phyloP scores from a whole-genome alignment of 2,797 vertebrate genomes.

The Enteromius argenteus region DNA sequence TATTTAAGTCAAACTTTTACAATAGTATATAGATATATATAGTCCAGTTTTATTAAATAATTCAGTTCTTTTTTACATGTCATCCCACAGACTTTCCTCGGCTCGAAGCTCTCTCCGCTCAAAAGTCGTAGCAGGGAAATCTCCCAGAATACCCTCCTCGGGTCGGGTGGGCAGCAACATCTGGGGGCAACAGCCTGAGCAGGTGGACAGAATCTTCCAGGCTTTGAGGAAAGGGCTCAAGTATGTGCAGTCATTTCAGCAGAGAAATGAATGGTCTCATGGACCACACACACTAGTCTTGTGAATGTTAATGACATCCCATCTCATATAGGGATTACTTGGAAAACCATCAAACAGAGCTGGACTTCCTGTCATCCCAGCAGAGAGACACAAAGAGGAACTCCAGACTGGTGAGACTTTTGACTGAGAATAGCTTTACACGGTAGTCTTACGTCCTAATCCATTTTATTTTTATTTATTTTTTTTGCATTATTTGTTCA shows the following conservation, averaged over 20 bases:
- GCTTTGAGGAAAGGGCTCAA: slow-evolving; percentile 91
- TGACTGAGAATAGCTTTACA: background rate
- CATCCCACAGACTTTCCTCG: slow-evolving; percentile 77
- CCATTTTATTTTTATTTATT: background rate
- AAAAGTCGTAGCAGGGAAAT: slow-evolving; percentile 74
- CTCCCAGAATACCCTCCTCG: slow-evolving; percentile 80
- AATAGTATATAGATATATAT: background rate
- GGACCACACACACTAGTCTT: background rate
- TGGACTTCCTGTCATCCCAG: slow-evolving; percentile 88
- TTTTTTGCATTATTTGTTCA: background rate
- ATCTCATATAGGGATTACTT: slow-evolving; percentile 83
- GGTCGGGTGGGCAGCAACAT: slow-evolving; percentile 69
- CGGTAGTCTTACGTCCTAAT: background rate
- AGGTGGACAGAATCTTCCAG: slow-evolving; percentile 91
- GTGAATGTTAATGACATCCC: background rate
- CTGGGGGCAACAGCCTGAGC: slow-evolving; percentile 81
- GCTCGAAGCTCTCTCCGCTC: slow-evolving; percentile 84
- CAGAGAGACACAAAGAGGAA: slow-evolving; percentile 89
- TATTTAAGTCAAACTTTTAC: background rate
- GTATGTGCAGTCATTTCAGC: slow-evolving; percentile 72
- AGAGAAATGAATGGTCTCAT: background rate
- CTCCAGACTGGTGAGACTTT: slow-evolving; percentile 90
- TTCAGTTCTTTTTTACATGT: slow-evolving; percentile 4
- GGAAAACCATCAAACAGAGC: slow-evolving; percentile 87
- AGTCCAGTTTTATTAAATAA: background rate